phyloP scores from a whole-genome alignment of 2,797 vertebrate genomes.

The Corythornis leucogaster region DNA sequence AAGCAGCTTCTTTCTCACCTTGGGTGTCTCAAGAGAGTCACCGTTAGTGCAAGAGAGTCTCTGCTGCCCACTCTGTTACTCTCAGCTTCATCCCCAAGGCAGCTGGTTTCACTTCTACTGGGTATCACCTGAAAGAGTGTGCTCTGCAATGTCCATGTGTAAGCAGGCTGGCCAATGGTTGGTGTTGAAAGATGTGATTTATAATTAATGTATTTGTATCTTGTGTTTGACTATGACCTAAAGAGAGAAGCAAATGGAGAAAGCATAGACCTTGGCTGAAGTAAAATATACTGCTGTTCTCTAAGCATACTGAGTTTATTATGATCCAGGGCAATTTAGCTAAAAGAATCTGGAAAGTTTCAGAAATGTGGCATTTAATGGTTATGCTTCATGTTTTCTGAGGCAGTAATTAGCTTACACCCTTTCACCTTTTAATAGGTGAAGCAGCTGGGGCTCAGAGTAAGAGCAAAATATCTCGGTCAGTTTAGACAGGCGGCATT shows the following conservation, averaged over 20 bases:
- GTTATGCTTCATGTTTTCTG: not conserved
- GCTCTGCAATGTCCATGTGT: not conserved
- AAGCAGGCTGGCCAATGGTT: not conserved
- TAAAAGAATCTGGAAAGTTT: conserved; percentile 7
- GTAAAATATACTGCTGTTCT: not conserved
- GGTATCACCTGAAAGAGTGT: not conserved
- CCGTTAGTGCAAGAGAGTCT: not conserved
- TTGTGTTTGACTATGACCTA: not conserved
- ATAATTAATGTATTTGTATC: not conserved
- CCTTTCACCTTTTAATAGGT: not conserved
- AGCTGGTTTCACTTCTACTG: not conserved
- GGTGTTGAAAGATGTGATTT: conserved; percentile 3
- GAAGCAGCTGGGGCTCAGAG: not conserved
- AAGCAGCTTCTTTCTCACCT: not conserved
- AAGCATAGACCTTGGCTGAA: not conserved
- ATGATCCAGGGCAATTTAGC: not conserved
- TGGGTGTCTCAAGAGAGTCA: not conserved
- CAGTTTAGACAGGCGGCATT: not conserved
- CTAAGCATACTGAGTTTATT: not conserved
- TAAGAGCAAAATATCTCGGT: not conserved
- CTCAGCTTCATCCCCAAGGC: not conserved
- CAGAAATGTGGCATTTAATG: not conserved
- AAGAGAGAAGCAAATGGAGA: not conserved
- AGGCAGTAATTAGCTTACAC: not conserved
- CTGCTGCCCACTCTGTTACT: not conserved